These are phyloP conservation scores for Balearica regulorum DNA, from an alignment of 2,797 vertebrate species.

Conservation along the genomic window DNA sequence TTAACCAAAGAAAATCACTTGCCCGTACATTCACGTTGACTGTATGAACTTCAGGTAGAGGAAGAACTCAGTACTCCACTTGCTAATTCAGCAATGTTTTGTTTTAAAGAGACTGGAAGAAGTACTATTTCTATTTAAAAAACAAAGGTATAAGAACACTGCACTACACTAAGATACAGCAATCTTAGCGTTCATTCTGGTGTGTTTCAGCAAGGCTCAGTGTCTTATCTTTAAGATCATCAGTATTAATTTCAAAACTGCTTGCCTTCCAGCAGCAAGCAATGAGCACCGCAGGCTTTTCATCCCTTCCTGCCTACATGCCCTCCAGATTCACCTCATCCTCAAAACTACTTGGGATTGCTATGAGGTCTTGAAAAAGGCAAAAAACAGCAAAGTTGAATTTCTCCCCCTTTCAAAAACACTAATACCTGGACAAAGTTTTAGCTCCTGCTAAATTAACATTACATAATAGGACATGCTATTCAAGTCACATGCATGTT, in stretches of 20 bases:
- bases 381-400: background rate
- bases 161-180: background rate
- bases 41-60: background rate
- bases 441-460: background rate
- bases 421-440: background rate
- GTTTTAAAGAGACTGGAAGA: background rate
- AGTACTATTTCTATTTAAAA: background rate
- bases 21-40: background rate
- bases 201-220: background rate
- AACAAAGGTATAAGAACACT: background rate
- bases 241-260: background rate
- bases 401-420: background rate
- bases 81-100: background rate
- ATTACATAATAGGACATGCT: background rate
- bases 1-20: background rate
- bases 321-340: background rate
- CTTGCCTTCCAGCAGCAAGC: background rate
- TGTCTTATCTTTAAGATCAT: background rate
- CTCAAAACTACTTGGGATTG: background rate
- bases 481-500: fast-evolving
- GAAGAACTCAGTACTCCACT: background rate
- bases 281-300: background rate
- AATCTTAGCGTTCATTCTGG: background rate
- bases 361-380: background rate
- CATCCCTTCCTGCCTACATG: background rate